These are phyloP conservation scores for Erebia palarica DNA, from an alignment of 2,888 invertebrate genomes.

Conservation along the genomic window DNA sequence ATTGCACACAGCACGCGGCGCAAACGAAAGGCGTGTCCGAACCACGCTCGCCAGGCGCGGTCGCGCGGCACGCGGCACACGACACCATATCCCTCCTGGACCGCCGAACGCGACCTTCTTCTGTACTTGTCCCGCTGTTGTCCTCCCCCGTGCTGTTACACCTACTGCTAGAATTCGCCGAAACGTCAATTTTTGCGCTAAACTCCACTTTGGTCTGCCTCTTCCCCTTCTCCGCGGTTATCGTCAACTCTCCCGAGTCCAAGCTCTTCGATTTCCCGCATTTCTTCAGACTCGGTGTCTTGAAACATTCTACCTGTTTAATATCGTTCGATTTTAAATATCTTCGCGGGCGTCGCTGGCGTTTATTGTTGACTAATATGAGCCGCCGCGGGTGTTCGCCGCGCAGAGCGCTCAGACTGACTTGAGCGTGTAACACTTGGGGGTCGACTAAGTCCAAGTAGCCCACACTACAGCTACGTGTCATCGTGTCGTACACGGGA, in stretches of 20 bases:
- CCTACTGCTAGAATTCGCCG: constrained; percentile 53
- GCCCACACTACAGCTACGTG: constrained; percentile 94
- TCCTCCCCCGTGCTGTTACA: constrained; percentile 59
- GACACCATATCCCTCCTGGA: constrained; percentile 53
- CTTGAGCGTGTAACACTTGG: constrained; percentile 88
- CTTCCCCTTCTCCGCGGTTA: constrained; percentile 75
- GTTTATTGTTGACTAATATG: constrained; percentile 87
- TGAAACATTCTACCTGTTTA: constrained; percentile 52
- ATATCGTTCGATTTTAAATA: constrained; percentile 61
- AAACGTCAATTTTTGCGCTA: constrained; percentile 43
- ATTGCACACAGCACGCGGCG: constrained; percentile 47
- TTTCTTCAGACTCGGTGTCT: constrained; percentile 82
- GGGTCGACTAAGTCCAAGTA: constrained; percentile 92
- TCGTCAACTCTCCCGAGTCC: constrained; percentile 91
- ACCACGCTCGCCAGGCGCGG: constrained; percentile 51
- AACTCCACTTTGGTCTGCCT: constrained; percentile 48
- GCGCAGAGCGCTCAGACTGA: constrained; percentile 86
- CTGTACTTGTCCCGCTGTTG: constrained; percentile 54
- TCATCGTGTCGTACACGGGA: constrained; percentile 85
- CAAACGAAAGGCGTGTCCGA: constrained; percentile 51
- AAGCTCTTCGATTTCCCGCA: constrained; percentile 92
- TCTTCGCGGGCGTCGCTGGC: constrained; percentile 71
- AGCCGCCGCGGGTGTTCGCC: constrained; percentile 90
- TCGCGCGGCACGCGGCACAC: constrained; percentile 58
- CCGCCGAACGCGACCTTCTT: constrained; percentile 49